Conservation (phyloP, 2,888 invertebrate genomes). For the Drosophila leonis region DNA sequence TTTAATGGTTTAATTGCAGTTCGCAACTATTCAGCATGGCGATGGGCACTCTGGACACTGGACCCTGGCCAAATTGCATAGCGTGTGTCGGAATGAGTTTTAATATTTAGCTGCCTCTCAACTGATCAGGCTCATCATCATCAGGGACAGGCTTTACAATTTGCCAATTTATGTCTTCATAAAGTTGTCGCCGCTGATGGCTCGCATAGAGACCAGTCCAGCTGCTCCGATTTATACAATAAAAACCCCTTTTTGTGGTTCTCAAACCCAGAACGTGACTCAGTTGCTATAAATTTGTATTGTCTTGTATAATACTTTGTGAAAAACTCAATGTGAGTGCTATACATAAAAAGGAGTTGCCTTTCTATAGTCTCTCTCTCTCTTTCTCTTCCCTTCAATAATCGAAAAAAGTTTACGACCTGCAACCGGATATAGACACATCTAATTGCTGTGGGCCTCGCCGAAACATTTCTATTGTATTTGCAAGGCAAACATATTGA, state of each 20-base stretch:
- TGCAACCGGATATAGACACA: conserved; percentile 15
- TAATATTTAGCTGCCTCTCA: conserved; percentile 52
- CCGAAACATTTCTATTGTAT: conserved; percentile 30
- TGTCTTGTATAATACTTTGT: background rate
- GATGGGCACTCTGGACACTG: background rate
- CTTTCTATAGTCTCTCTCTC: background rate
- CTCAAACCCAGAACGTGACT: conserved; percentile 65
- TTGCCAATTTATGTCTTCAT: conserved; percentile 80
- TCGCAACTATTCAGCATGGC: conserved; percentile 27
- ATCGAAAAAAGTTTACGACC: background rate
- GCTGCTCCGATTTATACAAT: conserved; percentile 39
- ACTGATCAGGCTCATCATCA: conserved; percentile 60
- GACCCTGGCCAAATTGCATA: conserved; percentile 41
- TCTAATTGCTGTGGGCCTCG: background rate
- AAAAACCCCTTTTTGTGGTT: conserved; percentile 23
- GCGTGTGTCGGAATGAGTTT: conserved; percentile 53
- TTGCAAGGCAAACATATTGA: background rate
- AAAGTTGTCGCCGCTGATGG: conserved; percentile 47
- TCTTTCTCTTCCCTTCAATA: background rate
- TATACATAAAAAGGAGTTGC: too few relatives aligned
- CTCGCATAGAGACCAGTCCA: conserved; percentile 18
- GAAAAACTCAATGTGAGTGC: background rate
- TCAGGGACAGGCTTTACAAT: conserved; percentile 67
- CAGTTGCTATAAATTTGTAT: conserved; percentile 62
- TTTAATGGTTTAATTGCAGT: conserved; percentile 78